These are phyloP conservation scores for Octopus bimaculoides DNA, from an alignment of 1,140 invertebrate species.

Conservation along the genomic window DNA sequence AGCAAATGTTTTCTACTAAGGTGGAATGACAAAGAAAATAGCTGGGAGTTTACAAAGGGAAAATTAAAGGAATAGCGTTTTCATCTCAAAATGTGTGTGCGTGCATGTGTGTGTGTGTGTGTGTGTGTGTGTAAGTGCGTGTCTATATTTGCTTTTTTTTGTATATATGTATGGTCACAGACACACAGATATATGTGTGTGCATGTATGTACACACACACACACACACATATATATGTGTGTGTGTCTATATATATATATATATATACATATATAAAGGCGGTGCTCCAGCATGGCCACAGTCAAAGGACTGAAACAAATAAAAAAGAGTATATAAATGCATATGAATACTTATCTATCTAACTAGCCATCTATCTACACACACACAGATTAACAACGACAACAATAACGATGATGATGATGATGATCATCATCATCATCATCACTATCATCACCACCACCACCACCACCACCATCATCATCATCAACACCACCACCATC, in stretches of 20 bases:
- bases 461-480: constrained; percentile 15
- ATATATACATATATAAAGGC: not conserved
- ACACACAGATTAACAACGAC: not conserved
- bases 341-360: too few species aligned
- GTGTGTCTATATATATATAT: not conserved
- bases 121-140: not conserved
- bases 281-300: too few species aligned
- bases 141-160: not conserved
- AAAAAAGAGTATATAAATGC: too few species aligned
- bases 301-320: too few species aligned
- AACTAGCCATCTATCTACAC: too few species aligned
- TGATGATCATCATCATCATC: constrained; percentile 16
- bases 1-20: too few species aligned
- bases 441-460: constrained; percentile 13
- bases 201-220: not conserved
- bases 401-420: not conserved
- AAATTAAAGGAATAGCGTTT: too few species aligned
- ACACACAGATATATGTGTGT: not conserved
- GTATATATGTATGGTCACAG: not conserved
- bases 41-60: too few species aligned
- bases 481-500: constrained; percentile 16
- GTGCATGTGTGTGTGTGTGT: not conserved
- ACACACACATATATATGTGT: not conserved
- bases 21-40: too few species aligned
- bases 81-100: not conserved